Percentiles rank a stretch among this genome's conserved stretches.
Conservation (phyloP, 2,797 vertebrate genomes). For the Siniperca obscura region DNA sequence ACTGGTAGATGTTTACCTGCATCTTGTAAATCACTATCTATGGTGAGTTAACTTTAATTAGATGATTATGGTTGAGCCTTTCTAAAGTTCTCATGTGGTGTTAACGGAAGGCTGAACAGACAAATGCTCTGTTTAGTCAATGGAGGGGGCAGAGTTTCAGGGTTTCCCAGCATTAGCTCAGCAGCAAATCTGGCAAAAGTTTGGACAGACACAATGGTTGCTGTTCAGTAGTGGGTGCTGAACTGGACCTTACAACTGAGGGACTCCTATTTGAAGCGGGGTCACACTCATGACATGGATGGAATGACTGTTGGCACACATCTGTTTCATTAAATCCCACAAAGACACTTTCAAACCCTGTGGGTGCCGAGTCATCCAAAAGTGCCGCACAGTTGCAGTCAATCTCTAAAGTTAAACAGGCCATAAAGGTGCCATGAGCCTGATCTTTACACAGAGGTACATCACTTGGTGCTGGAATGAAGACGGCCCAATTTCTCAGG, state of each 20-base stretch:
- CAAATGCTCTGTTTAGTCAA: slow-evolving; percentile 69
- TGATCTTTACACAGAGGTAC: slow-evolving; percentile 64
- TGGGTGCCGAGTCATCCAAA: slow-evolving; percentile 48
- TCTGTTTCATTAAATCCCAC: slow-evolving; percentile 48
- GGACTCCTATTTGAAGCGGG: slow-evolving; percentile 49
- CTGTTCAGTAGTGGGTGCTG: slow-evolving; percentile 81
- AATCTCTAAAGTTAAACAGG: slow-evolving; percentile 51
- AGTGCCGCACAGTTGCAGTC: slow-evolving; percentile 12
- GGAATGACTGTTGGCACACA: slow-evolving; percentile 53
- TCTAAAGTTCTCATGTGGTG: slow-evolving; percentile 57
- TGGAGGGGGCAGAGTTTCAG: slow-evolving; percentile 59
- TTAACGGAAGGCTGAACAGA: slow-evolving; percentile 61
- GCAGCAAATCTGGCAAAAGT: slow-evolving; percentile 63
- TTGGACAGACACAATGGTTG: slow-evolving; percentile 66
- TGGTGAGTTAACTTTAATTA: slow-evolving; percentile 55
- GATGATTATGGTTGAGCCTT: slow-evolving; percentile 46
- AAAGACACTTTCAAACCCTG: slow-evolving; percentile 33
- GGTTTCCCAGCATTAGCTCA: slow-evolving; percentile 71
- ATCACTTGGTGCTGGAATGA: slow-evolving; percentile 42
- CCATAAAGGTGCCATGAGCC: slow-evolving; percentile 46
- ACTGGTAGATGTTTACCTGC: slow-evolving; percentile 52
- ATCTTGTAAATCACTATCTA: slow-evolving; percentile 58
- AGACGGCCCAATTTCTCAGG: slow-evolving; percentile 44
- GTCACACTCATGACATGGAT: slow-evolving; percentile 46
- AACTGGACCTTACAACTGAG: slow-evolving; percentile 62